Base-by-base conservation (phyloP, 1,140 invertebrate genomes). In the Calephelis virginiensis region DNA sequence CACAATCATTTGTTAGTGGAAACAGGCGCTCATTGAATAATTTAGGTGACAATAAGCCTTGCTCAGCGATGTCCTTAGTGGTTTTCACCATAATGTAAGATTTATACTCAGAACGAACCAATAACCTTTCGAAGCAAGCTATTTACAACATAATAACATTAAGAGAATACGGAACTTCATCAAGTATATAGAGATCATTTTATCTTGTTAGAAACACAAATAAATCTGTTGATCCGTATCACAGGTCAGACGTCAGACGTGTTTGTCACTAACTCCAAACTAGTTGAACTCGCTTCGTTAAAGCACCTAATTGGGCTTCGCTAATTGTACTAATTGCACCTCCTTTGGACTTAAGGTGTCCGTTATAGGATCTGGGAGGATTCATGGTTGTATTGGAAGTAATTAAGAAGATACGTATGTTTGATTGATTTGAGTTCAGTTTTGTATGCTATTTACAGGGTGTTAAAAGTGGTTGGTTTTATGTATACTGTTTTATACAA, bases 301-400 rank as follows among this genome's bases (percentile, higher is more conserved):
- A 80, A 80, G 74, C 81, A 85, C 65, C 82, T 89, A 89, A 89
- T 89, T 89, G 85, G 81, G 76, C 80, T 76, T 69, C 79, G 74
- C 80, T 89, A 85, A 86, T 86, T 86, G 80, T 82, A 75, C 80
- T 86, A 84, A 88, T 88, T 88, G 83, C 85, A 80, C 77, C 80
- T 78, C 77, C 81, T 84, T 86, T 84, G 80, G 83, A 83, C 84
- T 85, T 78, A 83, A 86, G 86, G 86, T 85, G 84, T 83, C 81
- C 83, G 76, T 28, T 74, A 64, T 71, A 59, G 48, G 45, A 61
- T 72, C 46, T 47, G 40, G 14, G 13, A 63, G 61, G 67, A 45
- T 63, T 43, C 28, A 48, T 40, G 11, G 48, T 45, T 40, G 60
- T 53, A 53, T 56, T 37, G 63, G 37, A 50, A 53, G 48, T 13